These are phyloP conservation scores for Dendrocincla fuliginosa DNA, from an alignment of 2,797 vertebrate species.

Conservation along the genomic window DNA sequence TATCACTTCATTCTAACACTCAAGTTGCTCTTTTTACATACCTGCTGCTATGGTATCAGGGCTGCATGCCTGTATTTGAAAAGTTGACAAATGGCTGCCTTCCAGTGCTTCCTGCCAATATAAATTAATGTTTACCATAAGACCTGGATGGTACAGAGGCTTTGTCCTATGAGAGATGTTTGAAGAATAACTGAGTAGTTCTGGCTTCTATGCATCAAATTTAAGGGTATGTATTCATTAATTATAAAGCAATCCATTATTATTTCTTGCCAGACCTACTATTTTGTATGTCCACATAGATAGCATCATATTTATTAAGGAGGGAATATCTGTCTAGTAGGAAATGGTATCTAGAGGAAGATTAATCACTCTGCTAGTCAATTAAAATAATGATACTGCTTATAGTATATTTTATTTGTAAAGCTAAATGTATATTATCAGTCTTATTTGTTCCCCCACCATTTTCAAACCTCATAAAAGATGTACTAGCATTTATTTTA, in stretches of 20 bases:
- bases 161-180: slow-evolving; percentile 13
- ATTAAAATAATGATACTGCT: neutral
- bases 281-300: neutral
- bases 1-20: neutral
- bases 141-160: neutral
- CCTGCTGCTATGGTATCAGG: neutral
- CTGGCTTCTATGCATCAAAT: neutral
- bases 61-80: neutral
- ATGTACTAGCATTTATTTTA: neutral
- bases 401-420: neutral
- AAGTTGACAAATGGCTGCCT: slow-evolving; percentile 39
- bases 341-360: neutral
- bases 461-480: neutral
- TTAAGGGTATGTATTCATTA: slow-evolving; percentile 41
- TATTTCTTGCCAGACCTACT: neutral
- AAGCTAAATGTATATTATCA: neutral
- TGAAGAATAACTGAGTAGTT: slow-evolving; percentile 17
- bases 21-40: neutral
- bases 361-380: neutral
- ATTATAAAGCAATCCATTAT: neutral
- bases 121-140: slow-evolving; percentile 57
- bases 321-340: neutral
- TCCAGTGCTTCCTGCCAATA: slow-evolving; percentile 55
- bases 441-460: neutral
- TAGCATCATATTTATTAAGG: neutral